Conservation (phyloP, 2,888 invertebrate genomes). For the Ethmia dodecea region DNA sequence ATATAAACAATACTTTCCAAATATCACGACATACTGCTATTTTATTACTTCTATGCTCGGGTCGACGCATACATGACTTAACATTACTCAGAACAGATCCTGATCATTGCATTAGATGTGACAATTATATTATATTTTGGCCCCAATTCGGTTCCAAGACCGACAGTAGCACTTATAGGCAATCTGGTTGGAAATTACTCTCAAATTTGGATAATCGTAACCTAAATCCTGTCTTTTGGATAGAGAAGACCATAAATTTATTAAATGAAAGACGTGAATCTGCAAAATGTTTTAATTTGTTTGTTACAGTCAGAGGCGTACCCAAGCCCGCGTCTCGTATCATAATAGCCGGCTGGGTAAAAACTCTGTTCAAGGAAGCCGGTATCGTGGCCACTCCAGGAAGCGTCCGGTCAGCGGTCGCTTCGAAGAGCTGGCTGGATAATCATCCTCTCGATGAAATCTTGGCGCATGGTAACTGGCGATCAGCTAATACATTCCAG, state of each 20-base stretch:
- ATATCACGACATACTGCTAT: background rate
- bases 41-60: constrained; percentile 1
- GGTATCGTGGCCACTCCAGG: background rate
- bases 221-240: background rate
- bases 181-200: background rate
- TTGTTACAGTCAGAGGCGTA: background rate
- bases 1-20: too few relatives aligned
- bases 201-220: background rate
- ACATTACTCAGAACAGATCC: background rate
- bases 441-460: background rate
- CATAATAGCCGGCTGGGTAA: background rate
- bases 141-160: constrained; percentile 5
- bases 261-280: background rate
- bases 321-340: background rate
- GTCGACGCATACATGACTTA: constrained; percentile 3
- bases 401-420: background rate
- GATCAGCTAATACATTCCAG: background rate
- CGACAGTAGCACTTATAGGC: background rate
- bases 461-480: background rate
- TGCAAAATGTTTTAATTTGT: background rate
- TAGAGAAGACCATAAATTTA: background rate
- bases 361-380: background rate
- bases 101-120: background rate
- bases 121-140: background rate
- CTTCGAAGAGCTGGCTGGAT: background rate